phyloP scores from a whole-genome alignment of 1,140 invertebrate genomes.

The Oedothorax gibbosus region DNA sequence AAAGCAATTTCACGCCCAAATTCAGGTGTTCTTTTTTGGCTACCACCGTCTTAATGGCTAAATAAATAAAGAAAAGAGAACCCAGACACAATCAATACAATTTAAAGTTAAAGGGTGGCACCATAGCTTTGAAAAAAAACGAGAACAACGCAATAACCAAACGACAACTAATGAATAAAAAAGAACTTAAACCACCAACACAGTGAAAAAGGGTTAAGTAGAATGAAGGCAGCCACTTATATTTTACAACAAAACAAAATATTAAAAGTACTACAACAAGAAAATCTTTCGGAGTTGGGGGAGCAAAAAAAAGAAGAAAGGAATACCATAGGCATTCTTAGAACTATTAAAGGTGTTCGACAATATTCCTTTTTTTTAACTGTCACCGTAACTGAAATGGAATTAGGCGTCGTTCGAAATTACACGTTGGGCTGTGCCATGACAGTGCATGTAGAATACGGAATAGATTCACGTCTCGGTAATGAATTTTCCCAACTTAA shows the following conservation, averaged over 20 bases:
- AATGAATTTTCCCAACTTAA: constrained; percentile 30
- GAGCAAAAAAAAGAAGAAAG: constrained; percentile 6
- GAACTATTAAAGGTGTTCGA: constrained; percentile 45
- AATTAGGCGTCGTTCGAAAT: constrained; percentile 49
- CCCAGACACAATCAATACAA: constrained; percentile 39
- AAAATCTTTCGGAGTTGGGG: constrained; percentile 9
- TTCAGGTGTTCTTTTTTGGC: constrained; percentile 15
- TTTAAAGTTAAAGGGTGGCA: constrained; percentile 51
- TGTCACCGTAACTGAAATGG: constrained; percentile 27
- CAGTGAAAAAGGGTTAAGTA: constrained; percentile 40
- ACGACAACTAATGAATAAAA: constrained; percentile 57
- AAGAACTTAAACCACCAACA: constrained; percentile 58
- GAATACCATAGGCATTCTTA: constrained; percentile 12
- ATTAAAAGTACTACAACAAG: constrained; percentile 10
- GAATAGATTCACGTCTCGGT: constrained; percentile 27
- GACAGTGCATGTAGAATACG: constrained; percentile 25
- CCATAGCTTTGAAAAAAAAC: constrained; percentile 22
- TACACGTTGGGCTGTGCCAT: constrained; percentile 30
- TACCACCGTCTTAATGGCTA: background rate
- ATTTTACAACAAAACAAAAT: constrained; percentile 26
- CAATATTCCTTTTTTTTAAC: constrained; percentile 50
- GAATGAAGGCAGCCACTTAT: constrained; percentile 16
- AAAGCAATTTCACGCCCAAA: constrained; percentile 13
- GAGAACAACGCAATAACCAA: constrained; percentile 22
- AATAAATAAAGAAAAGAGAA: constrained; percentile 34